Conservation (phyloP, 2,888 invertebrate genomes). For the Nomada hirtipes region DNA sequence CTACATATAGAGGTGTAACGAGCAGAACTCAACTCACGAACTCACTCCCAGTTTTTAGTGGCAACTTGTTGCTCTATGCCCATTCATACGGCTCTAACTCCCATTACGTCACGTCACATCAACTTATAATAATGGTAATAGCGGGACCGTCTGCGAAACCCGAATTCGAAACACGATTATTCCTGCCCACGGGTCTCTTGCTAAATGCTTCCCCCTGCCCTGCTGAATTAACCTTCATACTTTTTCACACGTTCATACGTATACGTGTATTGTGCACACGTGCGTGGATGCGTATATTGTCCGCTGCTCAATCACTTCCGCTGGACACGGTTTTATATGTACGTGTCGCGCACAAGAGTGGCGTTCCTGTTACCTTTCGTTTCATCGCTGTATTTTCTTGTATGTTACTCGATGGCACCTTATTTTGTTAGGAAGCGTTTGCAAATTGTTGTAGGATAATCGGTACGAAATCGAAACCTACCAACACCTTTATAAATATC, state of each 20-base stretch:
- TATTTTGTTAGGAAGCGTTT: background rate
- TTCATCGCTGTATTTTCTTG: background rate
- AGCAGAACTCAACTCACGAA: slow-evolving; percentile 85
- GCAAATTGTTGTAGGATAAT: too few species aligned
- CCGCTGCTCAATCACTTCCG: background rate
- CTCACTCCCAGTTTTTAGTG: slow-evolving; percentile 85
- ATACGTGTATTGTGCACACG: background rate
- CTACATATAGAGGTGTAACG: slow-evolving; percentile 85
- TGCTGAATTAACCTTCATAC: slow-evolving; percentile 54
- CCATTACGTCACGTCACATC: slow-evolving; percentile 85
- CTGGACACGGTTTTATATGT: background rate
- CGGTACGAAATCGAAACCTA: too few species aligned
- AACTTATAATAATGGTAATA: slow-evolving; percentile 84
- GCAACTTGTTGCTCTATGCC: slow-evolving; percentile 85
- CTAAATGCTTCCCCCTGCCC: slow-evolving; percentile 59
- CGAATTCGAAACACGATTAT: slow-evolving; percentile 80
- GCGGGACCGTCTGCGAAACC: slow-evolving; percentile 71
- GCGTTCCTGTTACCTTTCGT: background rate
- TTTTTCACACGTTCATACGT: slow-evolving; percentile 34
- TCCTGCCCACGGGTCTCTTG: slow-evolving; percentile 56
- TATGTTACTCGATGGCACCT: background rate
- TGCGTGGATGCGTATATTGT: too few species aligned
- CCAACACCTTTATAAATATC: background rate
- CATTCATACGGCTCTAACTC: slow-evolving; percentile 85
- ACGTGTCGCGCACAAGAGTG: background rate